Evolutionary conservation across 2,888 invertebrate genomes (phyloP), one percentile per base, ranked within the genome.

Genomic region (Gisinianus flammeolus): DNA sequence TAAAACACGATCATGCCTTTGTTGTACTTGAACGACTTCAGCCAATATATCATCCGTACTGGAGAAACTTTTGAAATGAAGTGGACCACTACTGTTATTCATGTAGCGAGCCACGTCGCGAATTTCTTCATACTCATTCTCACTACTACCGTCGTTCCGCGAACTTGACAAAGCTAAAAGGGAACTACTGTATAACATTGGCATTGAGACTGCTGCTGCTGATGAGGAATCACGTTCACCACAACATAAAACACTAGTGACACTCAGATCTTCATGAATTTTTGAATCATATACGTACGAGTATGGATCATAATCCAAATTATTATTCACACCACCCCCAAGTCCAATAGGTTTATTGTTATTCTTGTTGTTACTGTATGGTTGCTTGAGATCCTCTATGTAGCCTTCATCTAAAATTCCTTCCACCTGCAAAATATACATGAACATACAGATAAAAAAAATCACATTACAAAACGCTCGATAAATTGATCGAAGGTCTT

Each of bases 121-220:
- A 35, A 84, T 84, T 66, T 84, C 84, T 68, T 84, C 84, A 68
- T 84, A 84, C 64, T 84, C 84, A 66, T 84, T 84, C 74, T 84
- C 84, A 76, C 80, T 80, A 16, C 54, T 44, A 58, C 35, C 28
- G 4, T 24, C 72, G 24, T 71, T 74, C 28, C 74, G 74, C n/a
- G 66, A 67, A 74, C 67, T 74, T 62, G 58, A 62, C 30, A 67
- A 44, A 30, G 74, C 74, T 67, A 66, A 2, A 16, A 74, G 54
- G 31, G 66, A 74, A 66, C 74, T 52, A 71, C 56, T 52, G 68
- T 26, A 73, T 33, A 31, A 44, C 44, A 66, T 31, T 54, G 77
- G 77, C 72, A 77, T 72, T 54, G 64, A 64, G 24, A 24, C 28
- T 26, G 30, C 16, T 3, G 8, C 30, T 33, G 58, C 35, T 33